These are phyloP conservation scores for Brachypterus glaber DNA, from an alignment of 2,888 invertebrate genomes.

Conservation along the genomic window DNA sequence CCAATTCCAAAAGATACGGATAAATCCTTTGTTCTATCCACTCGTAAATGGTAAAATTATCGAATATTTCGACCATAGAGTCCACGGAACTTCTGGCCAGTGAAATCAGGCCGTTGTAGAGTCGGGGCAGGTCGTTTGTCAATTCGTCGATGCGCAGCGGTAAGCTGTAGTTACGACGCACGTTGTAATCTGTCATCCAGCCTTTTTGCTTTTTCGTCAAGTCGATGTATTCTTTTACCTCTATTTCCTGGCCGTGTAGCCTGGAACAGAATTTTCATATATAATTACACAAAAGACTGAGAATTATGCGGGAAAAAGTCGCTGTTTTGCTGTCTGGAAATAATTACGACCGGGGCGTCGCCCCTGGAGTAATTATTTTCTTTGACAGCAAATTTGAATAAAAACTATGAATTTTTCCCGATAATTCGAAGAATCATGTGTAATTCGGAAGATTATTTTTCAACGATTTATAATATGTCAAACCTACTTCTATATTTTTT, in stretches of 20 bases:
- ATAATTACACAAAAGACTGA: too few relatives aligned
- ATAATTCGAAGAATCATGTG: too few relatives aligned
- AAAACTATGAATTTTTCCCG: too few relatives aligned
- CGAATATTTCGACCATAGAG: constrained; percentile 49
- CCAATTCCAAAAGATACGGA: constrained; percentile 45
- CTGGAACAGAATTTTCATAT: too few relatives aligned
- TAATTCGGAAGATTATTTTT: too few relatives aligned
- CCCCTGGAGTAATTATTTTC: too few relatives aligned
- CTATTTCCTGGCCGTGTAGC: constrained; percentile 39
- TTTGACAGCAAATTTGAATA: too few relatives aligned
- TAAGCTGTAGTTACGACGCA: constrained; percentile 58
- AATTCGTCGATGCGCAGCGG: constrained; percentile 56
- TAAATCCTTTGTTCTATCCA: constrained; percentile 59
- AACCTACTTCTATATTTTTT: too few relatives aligned
- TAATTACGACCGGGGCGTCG: too few relatives aligned
- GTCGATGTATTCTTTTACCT: constrained; percentile 39
- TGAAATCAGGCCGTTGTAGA: constrained; percentile 48
- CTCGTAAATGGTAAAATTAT: constrained; percentile 51
- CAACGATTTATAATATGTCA: too few relatives aligned
- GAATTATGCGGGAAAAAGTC: too few relatives aligned
- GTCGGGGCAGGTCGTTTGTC: constrained; percentile 45
- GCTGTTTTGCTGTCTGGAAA: too few relatives aligned
- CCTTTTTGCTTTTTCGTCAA: constrained; percentile 38
- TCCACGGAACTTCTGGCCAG: constrained; percentile 48
- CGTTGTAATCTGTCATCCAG: constrained; percentile 64